These are phyloP conservation scores for Achatina immaculata DNA, from an alignment of 1,140 invertebrate species.

Conservation along the genomic window DNA sequence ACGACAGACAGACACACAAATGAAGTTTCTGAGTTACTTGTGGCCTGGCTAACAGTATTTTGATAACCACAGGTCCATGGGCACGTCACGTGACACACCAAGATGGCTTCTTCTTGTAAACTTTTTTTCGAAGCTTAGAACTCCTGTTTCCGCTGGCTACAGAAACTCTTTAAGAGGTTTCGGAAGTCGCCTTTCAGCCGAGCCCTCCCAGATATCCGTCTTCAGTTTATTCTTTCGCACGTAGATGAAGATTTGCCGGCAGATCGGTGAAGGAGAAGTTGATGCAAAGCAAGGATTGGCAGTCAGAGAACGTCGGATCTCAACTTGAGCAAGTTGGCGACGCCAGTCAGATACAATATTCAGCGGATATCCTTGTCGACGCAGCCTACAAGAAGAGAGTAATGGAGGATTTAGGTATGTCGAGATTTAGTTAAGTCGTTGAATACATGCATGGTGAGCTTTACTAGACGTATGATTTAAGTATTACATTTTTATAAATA, in stretches of 20 bases:
- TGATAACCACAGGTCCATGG: too few species aligned
- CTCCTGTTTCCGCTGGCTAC: background rate
- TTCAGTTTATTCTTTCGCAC: background rate
- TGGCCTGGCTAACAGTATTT: too few species aligned
- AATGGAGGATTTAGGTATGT: slow-evolving; percentile 4
- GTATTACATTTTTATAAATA: too few species aligned
- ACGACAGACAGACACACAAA: too few species aligned
- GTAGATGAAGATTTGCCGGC: background rate
- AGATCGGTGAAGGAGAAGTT: background rate
- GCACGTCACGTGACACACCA: background rate
- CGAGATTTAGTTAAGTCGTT: background rate
- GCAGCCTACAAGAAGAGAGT: background rate
- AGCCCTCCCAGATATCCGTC: background rate
- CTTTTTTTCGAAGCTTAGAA: background rate
- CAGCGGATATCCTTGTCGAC: background rate
- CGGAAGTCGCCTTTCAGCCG: background rate
- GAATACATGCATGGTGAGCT: too few species aligned
- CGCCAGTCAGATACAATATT: background rate
- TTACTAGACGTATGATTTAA: too few species aligned
- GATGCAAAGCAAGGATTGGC: background rate
- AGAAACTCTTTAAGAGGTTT: background rate
- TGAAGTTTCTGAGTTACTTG: too few species aligned
- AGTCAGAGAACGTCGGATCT: background rate
- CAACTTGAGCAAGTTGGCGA: background rate
- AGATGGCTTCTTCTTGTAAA: background rate